These are phyloP conservation scores for Drosophila fungiperda DNA, from an alignment of 2,888 invertebrate species.

Conservation along the genomic window DNA sequence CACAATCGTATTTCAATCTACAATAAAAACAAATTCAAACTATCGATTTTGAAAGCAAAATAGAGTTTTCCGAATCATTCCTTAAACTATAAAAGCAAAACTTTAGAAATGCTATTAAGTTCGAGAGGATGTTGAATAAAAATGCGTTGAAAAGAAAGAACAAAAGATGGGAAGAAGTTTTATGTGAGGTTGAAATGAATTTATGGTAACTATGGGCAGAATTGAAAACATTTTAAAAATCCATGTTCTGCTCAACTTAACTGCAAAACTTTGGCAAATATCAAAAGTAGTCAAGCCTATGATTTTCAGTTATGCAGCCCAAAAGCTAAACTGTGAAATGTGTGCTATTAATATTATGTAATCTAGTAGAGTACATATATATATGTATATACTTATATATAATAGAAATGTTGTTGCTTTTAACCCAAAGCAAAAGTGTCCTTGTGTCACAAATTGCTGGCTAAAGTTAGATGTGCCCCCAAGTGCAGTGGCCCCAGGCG, in stretches of 20 bases:
- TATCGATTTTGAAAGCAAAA: neutral
- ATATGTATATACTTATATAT: neutral
- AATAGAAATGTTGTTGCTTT: constrained; percentile 4
- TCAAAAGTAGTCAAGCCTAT: neutral
- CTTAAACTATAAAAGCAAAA: neutral
- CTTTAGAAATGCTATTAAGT: neutral
- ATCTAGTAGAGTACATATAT: neutral
- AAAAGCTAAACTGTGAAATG: constrained; percentile 8
- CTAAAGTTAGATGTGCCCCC: constrained; percentile 43
- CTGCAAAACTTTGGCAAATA: neutral
- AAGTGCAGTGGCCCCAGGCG: constrained; percentile 41
- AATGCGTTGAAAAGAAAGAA: neutral
- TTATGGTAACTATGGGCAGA: neutral
- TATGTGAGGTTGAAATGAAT: neutral
- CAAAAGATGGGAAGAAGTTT: neutral
- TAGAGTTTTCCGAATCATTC: neutral
- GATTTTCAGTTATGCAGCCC: constrained; percentile 4
- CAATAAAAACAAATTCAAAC: neutral
- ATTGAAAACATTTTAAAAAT: neutral
- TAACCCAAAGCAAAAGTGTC: constrained; percentile 33
- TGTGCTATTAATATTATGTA: constrained; percentile 22
- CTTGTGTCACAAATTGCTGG: constrained; percentile 46
- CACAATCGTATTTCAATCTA: neutral
- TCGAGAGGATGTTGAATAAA: neutral
- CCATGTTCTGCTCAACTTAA: constrained; percentile 1